Evolutionary conservation across 1,140 invertebrate genomes (phyloP), one percentile per base, ranked within the genome.

Genomic region (Diorhabda elongata): DNA sequence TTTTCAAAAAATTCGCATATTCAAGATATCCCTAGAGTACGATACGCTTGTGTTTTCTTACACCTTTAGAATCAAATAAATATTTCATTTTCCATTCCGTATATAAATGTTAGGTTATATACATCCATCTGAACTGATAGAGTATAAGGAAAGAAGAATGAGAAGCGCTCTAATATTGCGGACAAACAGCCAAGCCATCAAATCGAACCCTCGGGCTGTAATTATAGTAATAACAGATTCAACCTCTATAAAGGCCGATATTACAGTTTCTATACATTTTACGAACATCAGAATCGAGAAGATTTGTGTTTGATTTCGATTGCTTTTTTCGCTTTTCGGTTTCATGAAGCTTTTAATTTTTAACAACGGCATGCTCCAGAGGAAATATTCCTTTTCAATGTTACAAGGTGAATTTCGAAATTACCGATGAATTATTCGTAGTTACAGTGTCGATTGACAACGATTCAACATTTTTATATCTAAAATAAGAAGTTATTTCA

Each of bases 201-300:
- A 64, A 69, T 62, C 67, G 72, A 61, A 61, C 72, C 75, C 59
- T 26, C 44, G 71, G 73, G 75, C 71, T 74, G 72, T 77, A 77
- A 77, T 77, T 77, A 77, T 77, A 74, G 69, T 77, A 77, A 77
- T 77, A 75, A 75, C 73, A 77, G 75, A 77, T 77, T 73, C 71
- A 74, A 67, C 71, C 69, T 67, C 71, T 74, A 74, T 75, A 75
- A 76, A 73, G 69, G 65, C 72, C 70, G 72, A 74, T 76, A 75
- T 75, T 74, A 73, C 74, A 73, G 73, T 76, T 76, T 76, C 74
- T 72, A 71, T 75, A 71, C 69, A 71, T 72, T 61, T 74, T 71
- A 60, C 61, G 66, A 73, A 68, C 64, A 61, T 66, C 44, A 56
- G 26, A 41, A 42, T 42, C 52, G 26, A 42, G 26, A 65, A 65